Evolutionary conservation across 1,140 invertebrate genomes (phyloP).

Genomic region (Globodera rostochiensis): DNA sequence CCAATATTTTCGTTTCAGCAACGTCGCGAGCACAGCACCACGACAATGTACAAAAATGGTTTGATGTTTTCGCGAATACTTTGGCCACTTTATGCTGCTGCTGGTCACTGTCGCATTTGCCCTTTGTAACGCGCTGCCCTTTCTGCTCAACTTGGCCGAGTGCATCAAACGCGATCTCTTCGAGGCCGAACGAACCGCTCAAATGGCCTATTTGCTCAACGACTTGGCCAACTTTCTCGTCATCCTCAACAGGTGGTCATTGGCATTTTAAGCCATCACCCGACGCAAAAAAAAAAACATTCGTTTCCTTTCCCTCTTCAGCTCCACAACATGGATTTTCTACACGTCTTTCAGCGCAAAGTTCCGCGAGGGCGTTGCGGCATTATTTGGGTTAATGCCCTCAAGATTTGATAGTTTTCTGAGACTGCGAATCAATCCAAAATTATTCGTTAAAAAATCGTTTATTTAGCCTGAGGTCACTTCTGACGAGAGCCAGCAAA

Average conservation of each 20-base stretch:
- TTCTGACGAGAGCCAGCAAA: neutral
- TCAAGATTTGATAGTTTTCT: too few species aligned
- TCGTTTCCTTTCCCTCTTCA: neutral
- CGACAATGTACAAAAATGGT: constrained; percentile 24
- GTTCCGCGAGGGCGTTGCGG: constrained; percentile 39
- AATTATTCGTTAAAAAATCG: neutral
- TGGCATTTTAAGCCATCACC: neutral
- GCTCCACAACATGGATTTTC: constrained; percentile 48
- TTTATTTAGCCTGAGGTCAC: neutral
- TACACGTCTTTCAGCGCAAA: constrained; percentile 47
- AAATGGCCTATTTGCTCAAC: constrained; percentile 56
- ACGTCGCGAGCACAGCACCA: constrained; percentile 59
- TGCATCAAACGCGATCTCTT: constrained; percentile 58
- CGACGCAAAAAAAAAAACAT: neutral
- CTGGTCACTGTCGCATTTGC: constrained; percentile 61
- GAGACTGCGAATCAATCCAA: neutral
- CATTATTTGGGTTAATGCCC: constrained; percentile 25
- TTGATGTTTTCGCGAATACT: neutral
- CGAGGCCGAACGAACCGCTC: constrained; percentile 48
- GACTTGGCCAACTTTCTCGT: constrained; percentile 61
- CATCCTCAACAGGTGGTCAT: constrained; percentile 34
- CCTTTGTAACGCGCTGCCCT: constrained; percentile 58
- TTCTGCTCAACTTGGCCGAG: constrained; percentile 57
- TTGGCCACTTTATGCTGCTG: constrained; percentile 48
- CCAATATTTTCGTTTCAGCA: constrained; percentile 47